Base-by-base conservation (phyloP, 1,140 invertebrate genomes). In the Thrips palmi region DNA sequence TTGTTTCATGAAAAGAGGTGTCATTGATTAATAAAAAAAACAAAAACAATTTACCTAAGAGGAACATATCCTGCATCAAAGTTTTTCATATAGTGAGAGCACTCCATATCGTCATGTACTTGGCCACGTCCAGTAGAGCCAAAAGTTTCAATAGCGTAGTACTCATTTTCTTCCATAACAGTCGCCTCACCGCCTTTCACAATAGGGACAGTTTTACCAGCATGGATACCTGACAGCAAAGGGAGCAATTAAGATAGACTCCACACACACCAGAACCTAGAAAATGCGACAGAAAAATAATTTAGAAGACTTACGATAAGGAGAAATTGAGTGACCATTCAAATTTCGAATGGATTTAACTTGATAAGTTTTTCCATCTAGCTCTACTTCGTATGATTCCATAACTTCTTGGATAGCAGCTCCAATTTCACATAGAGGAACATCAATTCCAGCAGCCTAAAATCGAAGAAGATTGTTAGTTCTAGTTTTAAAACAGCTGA, bases 11-110 rank as follows among this genome's bases (percentile, higher is more conserved):
- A 7, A 8, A 8, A 7, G 1, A 28, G 2, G 27, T 32, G 31
- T 3, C 20, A 27, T 12, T 14, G 22, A 36, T n/a, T 17, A 36
- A 40, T 42, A 8, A 27, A 28, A 29, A 39, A 19, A 2, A 14
- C 0, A 37, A 19, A 31, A 31, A 47, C 28, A 30, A 37, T 37
- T 52, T 52, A 73, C 67, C 68, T 62, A 27, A 96, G 57, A 36
- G 88, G 88, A 28, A 93, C 83, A 61, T 83, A 91, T 41, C 83
- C 80, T 56, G 77, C 74, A 50, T 99, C 92, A 60, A 85, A 98
- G 55, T 94, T 93, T 59, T 97, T 98, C 94, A 98, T 99, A 53
- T 99, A 99, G 64, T 99, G 96, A 21, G 92, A 97, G 44, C 83
- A 87, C 52, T 99, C 94, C 82, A 97, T 92, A 56, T 98, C 96